Evolutionary conservation across 2,113 vertebrate genomes (phyloP), one percentile per base, ranked within the genome.

Genomic region (human): DNA sequence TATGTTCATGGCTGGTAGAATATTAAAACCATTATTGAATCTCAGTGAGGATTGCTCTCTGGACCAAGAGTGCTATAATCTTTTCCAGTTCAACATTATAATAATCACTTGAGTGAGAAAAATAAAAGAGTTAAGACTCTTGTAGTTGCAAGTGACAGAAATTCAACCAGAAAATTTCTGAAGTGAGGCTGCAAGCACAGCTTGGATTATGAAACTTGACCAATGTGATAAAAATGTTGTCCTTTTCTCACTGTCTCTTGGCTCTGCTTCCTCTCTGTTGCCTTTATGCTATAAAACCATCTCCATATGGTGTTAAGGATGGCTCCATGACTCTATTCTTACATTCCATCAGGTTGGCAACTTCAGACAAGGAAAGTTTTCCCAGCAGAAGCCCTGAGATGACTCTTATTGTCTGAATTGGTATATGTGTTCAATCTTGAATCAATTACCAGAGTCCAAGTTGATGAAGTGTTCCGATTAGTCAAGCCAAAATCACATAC

Each of bases 81-180:
- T 87, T 94, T 76, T 93, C 55, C n/a, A 68, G 22, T 73, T 93
- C 61, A 92, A 59, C 57, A 45, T 92, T 43, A 43, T 64, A 82
- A 75, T 66, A 52, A 86, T 8, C 43, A 82, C 64, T 93, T 93
- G 68, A 68, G 40, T 72, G 43, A 20, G 10, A 20, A 14, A 35
- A 40, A 40, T 3, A 1, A 11, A 57, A 86, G 23, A 52, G 45
- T 79, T 84, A 70, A 59, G 52, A 22, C n/a, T 94, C 17, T 78
- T 83, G 70, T 45, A 52, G 12, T 85, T 84, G n/a, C 23, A 79
- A 90, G 14, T 96, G 57, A 25, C 38, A 94, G 90, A 87, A 88
- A 85, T 11, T 38, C 50, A 90, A 84, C 2, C 22, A 88, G 61
- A 93, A 78, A 87, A 43, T 35, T 83, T 97, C 61, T 94, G 52